These are phyloP conservation scores for Boloria selene DNA, from an alignment of 2,888 invertebrate species.

Conservation along the genomic window DNA sequence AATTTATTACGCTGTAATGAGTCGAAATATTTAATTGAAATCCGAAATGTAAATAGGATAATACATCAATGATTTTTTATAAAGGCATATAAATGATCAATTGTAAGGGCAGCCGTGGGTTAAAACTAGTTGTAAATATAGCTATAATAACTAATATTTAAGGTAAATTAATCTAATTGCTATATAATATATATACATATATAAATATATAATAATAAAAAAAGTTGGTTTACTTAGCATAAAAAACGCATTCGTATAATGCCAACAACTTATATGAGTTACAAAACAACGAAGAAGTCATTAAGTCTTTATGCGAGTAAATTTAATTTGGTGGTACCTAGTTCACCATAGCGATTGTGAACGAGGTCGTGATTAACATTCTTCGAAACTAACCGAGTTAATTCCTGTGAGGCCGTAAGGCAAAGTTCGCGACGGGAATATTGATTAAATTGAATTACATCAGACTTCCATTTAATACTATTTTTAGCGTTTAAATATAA, in stretches of 20 bases:
- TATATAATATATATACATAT: too few species aligned
- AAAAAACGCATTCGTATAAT: background rate
- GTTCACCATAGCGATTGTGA: constrained; percentile 53
- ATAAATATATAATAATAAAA: too few species aligned
- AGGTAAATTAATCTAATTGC: too few species aligned
- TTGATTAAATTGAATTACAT: constrained; percentile 49
- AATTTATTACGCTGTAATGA: too few species aligned
- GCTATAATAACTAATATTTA: too few species aligned
- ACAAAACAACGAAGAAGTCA: constrained; percentile 28
- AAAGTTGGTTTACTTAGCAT: background rate
- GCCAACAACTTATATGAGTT: constrained; percentile 10
- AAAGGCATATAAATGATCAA: too few species aligned
- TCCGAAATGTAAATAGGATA: too few species aligned
- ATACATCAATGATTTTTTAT: too few species aligned
- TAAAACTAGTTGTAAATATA: too few species aligned
- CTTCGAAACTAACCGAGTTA: constrained; percentile 49
- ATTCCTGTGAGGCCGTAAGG: constrained; percentile 48
- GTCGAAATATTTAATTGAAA: too few species aligned
- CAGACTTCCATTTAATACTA: constrained; percentile 30
- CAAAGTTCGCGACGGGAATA: constrained; percentile 50
- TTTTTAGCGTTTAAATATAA: constrained; percentile 27
- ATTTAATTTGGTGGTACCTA: constrained; percentile 50
- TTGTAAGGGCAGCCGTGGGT: too few species aligned
- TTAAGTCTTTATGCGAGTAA: constrained; percentile 46
- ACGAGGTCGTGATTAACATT: constrained; percentile 59